phyloP scores from a whole-genome alignment of 2,113 vertebrate species.

The Psettodes erumei region DNA sequence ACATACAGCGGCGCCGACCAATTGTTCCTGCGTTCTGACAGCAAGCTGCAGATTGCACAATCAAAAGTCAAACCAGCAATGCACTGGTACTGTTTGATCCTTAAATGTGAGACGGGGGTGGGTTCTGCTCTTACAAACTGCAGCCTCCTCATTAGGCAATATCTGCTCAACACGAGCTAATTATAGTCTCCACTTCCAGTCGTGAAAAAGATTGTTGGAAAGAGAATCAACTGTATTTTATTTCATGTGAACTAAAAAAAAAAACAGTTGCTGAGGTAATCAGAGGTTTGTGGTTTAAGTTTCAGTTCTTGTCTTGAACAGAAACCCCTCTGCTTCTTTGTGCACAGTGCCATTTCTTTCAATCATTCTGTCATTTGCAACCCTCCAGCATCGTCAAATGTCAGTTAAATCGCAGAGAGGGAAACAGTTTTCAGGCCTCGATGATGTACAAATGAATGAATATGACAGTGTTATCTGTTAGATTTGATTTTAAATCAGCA shows the following conservation, averaged over 20 bases:
- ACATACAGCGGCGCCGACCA: too few species aligned
- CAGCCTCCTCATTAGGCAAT: slow-evolving; percentile 44
- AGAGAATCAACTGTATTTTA: slow-evolving; percentile 32
- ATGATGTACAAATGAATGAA: background rate
- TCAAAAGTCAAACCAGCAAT: background rate
- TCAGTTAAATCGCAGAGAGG: background rate
- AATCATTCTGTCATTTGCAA: background rate
- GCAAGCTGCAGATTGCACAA: slow-evolving; percentile 34
- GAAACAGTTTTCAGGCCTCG: background rate
- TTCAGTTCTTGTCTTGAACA: background rate
- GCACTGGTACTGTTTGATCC: background rate
- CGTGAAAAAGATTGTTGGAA: slow-evolving; percentile 32
- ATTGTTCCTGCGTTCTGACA: slow-evolving; percentile 22
- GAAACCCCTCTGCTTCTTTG: background rate
- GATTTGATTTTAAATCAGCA: slow-evolving; percentile 11
- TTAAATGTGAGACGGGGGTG: slow-evolving; percentile 1
- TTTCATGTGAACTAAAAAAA: slow-evolving; percentile 35
- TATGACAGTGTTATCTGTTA: slow-evolving; percentile 13
- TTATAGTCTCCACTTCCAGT: slow-evolving; percentile 40
- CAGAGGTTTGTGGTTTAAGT: background rate
- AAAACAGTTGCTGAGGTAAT: slow-evolving; percentile 10
- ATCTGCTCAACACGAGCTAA: slow-evolving; percentile 39
- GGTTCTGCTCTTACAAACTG: slow-evolving; percentile 12
- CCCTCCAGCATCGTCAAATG: background rate
- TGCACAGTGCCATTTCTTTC: background rate